Evolutionary conservation across 2,113 vertebrate species (phyloP).

Genomic region (Ammodramus savannarum): DNA sequence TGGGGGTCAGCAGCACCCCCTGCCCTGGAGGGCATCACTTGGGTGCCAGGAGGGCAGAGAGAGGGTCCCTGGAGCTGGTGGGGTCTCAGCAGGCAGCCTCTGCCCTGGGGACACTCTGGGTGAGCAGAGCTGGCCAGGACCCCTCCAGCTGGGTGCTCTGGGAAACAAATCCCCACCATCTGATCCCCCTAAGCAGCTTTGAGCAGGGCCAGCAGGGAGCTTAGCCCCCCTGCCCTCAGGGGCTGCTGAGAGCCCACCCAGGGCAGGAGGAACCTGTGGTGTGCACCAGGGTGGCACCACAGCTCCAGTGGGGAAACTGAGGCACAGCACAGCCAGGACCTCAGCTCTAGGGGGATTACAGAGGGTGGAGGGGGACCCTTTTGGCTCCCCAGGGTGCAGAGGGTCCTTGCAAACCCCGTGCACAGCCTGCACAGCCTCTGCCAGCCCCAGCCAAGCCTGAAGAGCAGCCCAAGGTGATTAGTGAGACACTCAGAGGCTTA

Average conservation of each 20-base stretch:
- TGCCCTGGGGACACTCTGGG: background rate
- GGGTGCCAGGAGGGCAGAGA: background rate
- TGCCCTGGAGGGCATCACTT: fast-evolving
- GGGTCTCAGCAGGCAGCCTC: background rate
- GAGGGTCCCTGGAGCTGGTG: too few relatives aligned
- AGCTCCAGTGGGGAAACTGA: background rate
- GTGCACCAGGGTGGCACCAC: background rate
- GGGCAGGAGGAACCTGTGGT: fast-evolving
- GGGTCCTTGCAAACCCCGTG: background rate
- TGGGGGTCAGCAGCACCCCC: background rate
- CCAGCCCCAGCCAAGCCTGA: background rate
- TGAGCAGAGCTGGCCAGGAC: background rate
- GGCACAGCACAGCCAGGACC: background rate
- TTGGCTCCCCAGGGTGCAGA: background rate
- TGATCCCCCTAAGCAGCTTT: conserved; percentile 62
- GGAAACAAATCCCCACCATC: conserved; percentile 41
- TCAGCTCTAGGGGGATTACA: background rate
- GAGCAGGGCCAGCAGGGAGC: conserved; percentile 1
- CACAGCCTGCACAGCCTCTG: background rate
- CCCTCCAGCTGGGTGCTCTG: background rate
- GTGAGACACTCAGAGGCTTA: conserved; percentile 1
- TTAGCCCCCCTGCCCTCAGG: conserved; percentile 4
- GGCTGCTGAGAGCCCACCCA: background rate
- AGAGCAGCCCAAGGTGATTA: conserved; percentile 42
- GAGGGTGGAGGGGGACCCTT: background rate